Percentiles rank a stretch among this genome's conserved stretches.
These are phyloP conservation scores for Arenaria interpres DNA, from an alignment of 2,113 vertebrate species.

Conservation along the genomic window DNA sequence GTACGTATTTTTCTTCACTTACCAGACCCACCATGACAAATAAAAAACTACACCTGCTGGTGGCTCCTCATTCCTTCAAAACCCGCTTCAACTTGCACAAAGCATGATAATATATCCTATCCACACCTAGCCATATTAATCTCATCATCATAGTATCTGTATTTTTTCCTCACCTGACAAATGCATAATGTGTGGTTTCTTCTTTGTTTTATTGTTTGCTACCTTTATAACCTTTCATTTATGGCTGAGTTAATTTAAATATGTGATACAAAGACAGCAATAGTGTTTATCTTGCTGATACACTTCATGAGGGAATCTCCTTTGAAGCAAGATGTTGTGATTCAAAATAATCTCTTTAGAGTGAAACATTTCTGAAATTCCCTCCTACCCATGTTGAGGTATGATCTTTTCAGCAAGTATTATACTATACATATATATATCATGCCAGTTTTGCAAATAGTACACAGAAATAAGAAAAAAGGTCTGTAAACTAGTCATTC, in stretches of 20 bases:
- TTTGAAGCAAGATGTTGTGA: not conserved
- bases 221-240: not conserved
- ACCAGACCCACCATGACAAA: not conserved
- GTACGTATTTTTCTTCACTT: not conserved
- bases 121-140: not conserved
- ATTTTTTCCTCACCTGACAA: not conserved
- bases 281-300: not conserved
- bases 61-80: not conserved
- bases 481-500: not conserved
- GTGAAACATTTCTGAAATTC: not conserved
- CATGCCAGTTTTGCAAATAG: not conserved
- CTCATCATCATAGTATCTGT: not conserved
- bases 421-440: not conserved
- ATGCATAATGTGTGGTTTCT: not conserved
- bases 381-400: accelerated
- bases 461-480: not conserved
- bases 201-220: not conserved
- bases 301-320: not conserved
- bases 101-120: not conserved
- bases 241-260: not conserved
- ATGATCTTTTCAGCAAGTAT: not conserved
- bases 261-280: not conserved
- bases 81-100: not conserved
- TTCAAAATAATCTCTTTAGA: not conserved
- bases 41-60: not conserved